Base-by-base conservation (phyloP, 2,113 vertebrate species). In the Tragelaphus strepsiceros region DNA sequence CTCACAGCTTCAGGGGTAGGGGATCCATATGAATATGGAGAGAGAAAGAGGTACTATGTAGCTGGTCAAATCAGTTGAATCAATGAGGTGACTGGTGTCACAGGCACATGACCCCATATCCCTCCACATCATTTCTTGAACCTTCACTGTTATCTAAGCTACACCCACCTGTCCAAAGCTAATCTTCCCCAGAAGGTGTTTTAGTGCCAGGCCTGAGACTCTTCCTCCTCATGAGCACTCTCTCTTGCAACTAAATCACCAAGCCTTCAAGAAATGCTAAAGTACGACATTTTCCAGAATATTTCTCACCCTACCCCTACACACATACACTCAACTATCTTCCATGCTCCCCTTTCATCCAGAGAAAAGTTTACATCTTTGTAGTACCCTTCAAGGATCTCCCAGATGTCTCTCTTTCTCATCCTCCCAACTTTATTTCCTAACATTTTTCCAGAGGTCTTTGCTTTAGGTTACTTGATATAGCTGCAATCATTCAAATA, bases 201-300 rank as follows among this genome's bases (percentile, higher is more conserved):
- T 93, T 12, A 61, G 3, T 56, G 43, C 22, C 90, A 96, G 35
- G 6, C 1, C 53, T 71, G 12, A 49, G 90, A 28, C 85, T 46
- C 32, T 89, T 28, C 53, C 89, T 85, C 54, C 26, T 86, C 51
- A 0, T n/a, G 24, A 81, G 14, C 13, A 26, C 62, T 56, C 28
- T 95, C 19, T 77, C 89, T 39, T 74, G 21, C 87, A 64, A 94
- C 16, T 92, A 94, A 97, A 92, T 81, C 84, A 87, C 28, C 32
- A 85, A 84, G 24, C 58, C 84, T 90, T 94, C 62, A 90, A 84
- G 74, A 97, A 96, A 96, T 89, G 58, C 54, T 80, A 94, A 91
- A 95, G 61, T 80, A 83, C 59, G 74, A 90, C 88, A 88, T 96
- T 96, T 97, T 94, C 35, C 49, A 81, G 62, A 86, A 87, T 90